phyloP scores from a whole-genome alignment of 2,797 vertebrate genomes.

The Channallabes apus region DNA sequence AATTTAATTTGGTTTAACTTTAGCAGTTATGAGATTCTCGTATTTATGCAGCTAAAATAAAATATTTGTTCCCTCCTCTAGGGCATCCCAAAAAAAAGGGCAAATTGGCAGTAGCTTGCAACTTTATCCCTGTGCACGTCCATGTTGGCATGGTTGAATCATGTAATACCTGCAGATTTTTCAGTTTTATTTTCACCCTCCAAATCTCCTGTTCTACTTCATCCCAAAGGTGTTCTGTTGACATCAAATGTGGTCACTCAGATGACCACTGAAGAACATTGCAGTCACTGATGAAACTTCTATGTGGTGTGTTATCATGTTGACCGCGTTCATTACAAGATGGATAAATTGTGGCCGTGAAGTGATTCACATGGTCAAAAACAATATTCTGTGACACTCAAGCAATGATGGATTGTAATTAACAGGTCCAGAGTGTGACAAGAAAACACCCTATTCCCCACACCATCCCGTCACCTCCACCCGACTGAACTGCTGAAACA shows the following conservation, averaged over 20 bases:
- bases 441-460: too few species aligned
- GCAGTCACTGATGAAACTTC: neutral
- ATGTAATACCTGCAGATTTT: neutral
- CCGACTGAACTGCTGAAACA: too few species aligned
- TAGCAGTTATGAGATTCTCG: too few species aligned
- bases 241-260: neutral
- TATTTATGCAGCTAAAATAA: too few species aligned
- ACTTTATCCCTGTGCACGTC: neutral
- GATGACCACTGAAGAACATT: neutral
- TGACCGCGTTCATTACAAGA: neutral
- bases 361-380: neutral
- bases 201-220: neutral
- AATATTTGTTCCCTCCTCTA: too few species aligned
- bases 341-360: neutral
- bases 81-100: too few species aligned
- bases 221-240: neutral
- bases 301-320: neutral
- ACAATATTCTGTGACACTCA: neutral
- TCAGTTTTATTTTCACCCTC: neutral
- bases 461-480: too few species aligned
- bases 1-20: too few species aligned
- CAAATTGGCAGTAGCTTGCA: too few species aligned
- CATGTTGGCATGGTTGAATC: neutral
- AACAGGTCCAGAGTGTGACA: too few species aligned
- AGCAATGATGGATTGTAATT: too few species aligned